Percentiles rank a stretch among this genome's conserved stretches.
Evolutionary conservation across 2,113 vertebrate genomes (phyloP).

Genomic region (Rhea americana): DNA sequence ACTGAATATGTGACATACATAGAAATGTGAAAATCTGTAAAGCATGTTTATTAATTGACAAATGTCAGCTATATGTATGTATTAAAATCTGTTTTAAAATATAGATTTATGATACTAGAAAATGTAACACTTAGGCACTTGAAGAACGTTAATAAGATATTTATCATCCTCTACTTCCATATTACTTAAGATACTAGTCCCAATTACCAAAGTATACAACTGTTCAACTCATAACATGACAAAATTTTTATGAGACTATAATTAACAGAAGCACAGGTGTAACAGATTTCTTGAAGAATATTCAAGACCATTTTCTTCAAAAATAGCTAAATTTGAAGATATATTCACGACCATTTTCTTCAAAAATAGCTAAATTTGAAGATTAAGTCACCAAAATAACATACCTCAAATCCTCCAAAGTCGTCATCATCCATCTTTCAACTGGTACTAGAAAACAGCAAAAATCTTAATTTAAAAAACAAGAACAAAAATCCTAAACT

Average conservation of each 20-base stretch:
- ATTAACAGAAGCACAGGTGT: neutral
- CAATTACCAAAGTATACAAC: neutral
- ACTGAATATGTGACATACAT: neutral
- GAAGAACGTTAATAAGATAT: neutral
- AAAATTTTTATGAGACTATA: neutral
- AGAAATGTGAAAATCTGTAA: neutral
- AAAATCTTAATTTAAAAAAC: conserved; percentile 16
- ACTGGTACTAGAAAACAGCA: conserved; percentile 62
- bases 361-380: neutral
- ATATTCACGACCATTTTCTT: neutral
- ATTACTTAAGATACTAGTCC: neutral
- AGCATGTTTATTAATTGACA: neutral
- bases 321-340: neutral
- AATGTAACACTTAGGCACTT: neutral
- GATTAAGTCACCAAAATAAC: neutral
- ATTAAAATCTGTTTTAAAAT: neutral
- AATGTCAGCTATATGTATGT: neutral
- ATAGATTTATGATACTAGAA: neutral
- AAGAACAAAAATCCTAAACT: neutral
- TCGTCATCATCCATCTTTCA: conserved; percentile 83
- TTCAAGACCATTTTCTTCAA: neutral
- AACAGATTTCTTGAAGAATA: neutral
- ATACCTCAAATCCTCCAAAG: conserved; percentile 86
- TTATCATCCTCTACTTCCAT: neutral
- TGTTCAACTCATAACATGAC: neutral